Evolutionary conservation across 1,140 invertebrate genomes (phyloP).

Genomic region (Euura lappo): DNA sequence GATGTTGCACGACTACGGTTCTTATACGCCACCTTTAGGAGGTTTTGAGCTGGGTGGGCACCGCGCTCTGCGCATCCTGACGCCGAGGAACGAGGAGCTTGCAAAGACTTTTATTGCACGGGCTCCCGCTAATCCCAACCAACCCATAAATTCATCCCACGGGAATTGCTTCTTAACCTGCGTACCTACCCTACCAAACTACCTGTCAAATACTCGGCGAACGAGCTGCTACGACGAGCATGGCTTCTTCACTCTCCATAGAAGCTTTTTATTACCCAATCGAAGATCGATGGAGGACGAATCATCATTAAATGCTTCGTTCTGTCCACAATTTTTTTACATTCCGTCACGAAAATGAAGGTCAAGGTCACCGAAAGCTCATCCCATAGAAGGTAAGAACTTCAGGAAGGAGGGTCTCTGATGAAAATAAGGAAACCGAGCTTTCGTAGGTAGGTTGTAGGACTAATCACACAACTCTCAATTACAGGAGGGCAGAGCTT

Average conservation of each 20-base stretch:
- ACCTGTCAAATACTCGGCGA: conserved; percentile 37
- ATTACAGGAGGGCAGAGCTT: not conserved
- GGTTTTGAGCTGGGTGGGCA: not conserved
- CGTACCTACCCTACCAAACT: conserved; percentile 17
- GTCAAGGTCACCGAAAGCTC: not conserved
- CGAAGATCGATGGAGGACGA: too few relatives aligned
- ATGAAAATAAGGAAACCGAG: not conserved
- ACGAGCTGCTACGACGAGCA: conserved; percentile 14
- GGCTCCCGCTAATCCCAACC: conserved; percentile 40
- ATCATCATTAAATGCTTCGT: too few relatives aligned
- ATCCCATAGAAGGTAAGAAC: not conserved
- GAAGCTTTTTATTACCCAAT: too few relatives aligned
- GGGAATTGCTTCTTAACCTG: conserved; percentile 47
- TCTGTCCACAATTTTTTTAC: too few relatives aligned
- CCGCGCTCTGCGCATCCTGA: too few relatives aligned
- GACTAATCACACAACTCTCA: conserved; percentile 13
- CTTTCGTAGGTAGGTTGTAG: not conserved
- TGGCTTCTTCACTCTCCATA: too few relatives aligned
- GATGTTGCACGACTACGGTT: conserved; percentile 12
- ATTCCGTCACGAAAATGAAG: not conserved
- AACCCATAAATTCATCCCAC: conserved; percentile 45
- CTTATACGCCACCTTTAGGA: not conserved
- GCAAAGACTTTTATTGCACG: conserved; percentile 36
- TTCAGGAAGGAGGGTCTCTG: not conserved
- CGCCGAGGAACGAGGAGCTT: not conserved